Percentiles rank a stretch among this genome's conserved stretches.
Evolutionary conservation across 2,888 invertebrate species (phyloP).

Genomic region (Archips crataeganus): DNA sequence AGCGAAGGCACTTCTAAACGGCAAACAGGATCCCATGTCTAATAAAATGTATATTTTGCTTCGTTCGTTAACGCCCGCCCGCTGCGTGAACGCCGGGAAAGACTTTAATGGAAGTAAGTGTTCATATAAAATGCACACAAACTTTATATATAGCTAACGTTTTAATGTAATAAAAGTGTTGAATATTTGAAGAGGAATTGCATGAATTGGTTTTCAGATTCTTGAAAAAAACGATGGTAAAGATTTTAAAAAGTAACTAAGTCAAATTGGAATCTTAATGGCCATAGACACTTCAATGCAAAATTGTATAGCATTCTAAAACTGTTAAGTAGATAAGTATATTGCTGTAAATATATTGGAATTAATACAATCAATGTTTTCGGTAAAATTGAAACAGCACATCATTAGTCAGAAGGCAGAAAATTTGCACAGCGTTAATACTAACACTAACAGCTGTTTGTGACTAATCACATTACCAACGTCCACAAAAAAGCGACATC

Average conservation of each 20-base stretch:
- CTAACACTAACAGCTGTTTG: not conserved
- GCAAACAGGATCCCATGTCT: not conserved
- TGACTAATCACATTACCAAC: not conserved
- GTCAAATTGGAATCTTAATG: too few species aligned
- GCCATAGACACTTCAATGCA: too few species aligned
- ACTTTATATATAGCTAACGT: not conserved
- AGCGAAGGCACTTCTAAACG: not conserved
- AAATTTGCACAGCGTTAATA: not conserved
- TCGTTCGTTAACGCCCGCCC: constrained; percentile 24
- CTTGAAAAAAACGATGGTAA: too few species aligned
- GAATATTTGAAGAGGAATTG: not conserved
- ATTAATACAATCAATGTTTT: not conserved
- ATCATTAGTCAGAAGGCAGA: not conserved
- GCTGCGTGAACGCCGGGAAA: constrained; percentile 21
- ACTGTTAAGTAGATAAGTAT: too few species aligned
- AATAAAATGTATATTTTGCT: constrained; percentile 8
- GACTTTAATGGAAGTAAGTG: constrained; percentile 28
- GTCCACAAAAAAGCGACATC: not conserved
- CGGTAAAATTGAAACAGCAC: not conserved
- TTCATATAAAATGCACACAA: not conserved
- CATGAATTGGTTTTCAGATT: too few species aligned
- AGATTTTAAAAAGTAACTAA: too few species aligned
- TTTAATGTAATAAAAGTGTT: not conserved
- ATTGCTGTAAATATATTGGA: not conserved
- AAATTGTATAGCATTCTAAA: too few species aligned